Percentiles rank a stretch among this genome's conserved stretches.
phyloP scores from a whole-genome alignment of 2,113 vertebrate species.

The Baryphthengus martii region DNA sequence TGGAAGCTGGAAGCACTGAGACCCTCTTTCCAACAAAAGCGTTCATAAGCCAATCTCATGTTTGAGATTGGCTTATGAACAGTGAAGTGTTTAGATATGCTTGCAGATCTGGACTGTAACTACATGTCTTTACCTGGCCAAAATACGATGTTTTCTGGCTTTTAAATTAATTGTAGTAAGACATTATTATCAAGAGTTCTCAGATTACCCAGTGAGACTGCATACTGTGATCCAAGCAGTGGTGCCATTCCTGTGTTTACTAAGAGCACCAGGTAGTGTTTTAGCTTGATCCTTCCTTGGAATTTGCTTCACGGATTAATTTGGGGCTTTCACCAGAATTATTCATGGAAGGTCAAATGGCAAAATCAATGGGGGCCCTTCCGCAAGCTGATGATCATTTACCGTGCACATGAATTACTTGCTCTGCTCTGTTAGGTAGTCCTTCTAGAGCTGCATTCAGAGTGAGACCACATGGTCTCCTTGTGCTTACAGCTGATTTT shows the following conservation, averaged over 20 bases:
- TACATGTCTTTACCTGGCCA: neutral
- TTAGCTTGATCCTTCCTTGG: neutral
- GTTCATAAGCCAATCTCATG: neutral
- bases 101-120: neutral
- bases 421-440: neutral
- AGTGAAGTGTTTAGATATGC: neutral
- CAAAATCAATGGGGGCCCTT: neutral
- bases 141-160: neutral
- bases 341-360: neutral
- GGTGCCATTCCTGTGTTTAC: neutral
- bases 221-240: neutral
- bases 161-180: neutral
- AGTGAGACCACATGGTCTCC: accelerated
- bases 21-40: neutral
- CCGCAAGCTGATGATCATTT: neutral
- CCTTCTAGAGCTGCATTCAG: neutral
- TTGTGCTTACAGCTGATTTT: neutral
- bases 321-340: neutral
- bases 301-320: neutral
- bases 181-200: neutral
- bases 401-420: neutral
- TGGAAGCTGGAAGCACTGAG: neutral
- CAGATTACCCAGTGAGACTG: neutral
- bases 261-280: neutral
- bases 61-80: no score